A percentile compares a stretch with the other conserved stretches of the same genome.
Conservation (phyloP, 2,113 vertebrate genomes). For the Cinclus mexicanus region DNA sequence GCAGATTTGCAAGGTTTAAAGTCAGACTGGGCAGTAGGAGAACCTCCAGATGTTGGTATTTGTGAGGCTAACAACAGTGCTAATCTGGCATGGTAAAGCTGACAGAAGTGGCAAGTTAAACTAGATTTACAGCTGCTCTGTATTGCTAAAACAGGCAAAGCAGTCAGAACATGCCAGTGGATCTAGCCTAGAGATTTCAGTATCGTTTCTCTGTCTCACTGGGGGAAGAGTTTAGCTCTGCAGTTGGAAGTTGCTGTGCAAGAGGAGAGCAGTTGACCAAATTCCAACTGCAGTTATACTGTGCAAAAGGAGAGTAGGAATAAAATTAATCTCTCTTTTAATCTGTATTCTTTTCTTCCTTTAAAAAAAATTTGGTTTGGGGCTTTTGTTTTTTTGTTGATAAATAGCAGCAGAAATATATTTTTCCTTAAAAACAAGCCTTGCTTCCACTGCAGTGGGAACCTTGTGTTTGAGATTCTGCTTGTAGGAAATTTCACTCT, state of each 20-base stretch:
- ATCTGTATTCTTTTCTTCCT: background rate
- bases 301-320: background rate
- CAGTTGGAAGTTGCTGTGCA: background rate
- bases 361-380: background rate
- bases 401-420: background rate
- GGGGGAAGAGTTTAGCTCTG: background rate
- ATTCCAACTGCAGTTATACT: background rate
- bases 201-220: background rate
- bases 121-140: slow-evolving; percentile 61
- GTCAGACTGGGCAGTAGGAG: background rate
- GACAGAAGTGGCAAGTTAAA: slow-evolving; percentile 43
- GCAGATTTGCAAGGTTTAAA: background rate
- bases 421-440: background rate
- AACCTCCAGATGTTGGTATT: slow-evolving; percentile 42
- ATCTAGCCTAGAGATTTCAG: slow-evolving; percentile 23
- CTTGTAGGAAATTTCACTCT: background rate
- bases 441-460: background rate
- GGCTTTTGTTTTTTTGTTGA: background rate
- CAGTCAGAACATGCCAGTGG: background rate
- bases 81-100: slow-evolving; percentile 32
- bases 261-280: background rate
- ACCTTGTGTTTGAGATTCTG: background rate
- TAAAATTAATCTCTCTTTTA: background rate
- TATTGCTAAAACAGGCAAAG: slow-evolving; percentile 21
- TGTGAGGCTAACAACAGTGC: slow-evolving; percentile 12